Percentiles rank a stretch among this genome's conserved stretches.
Conservation (phyloP, 2,797 vertebrate species). For the Varecia variegata region DNA sequence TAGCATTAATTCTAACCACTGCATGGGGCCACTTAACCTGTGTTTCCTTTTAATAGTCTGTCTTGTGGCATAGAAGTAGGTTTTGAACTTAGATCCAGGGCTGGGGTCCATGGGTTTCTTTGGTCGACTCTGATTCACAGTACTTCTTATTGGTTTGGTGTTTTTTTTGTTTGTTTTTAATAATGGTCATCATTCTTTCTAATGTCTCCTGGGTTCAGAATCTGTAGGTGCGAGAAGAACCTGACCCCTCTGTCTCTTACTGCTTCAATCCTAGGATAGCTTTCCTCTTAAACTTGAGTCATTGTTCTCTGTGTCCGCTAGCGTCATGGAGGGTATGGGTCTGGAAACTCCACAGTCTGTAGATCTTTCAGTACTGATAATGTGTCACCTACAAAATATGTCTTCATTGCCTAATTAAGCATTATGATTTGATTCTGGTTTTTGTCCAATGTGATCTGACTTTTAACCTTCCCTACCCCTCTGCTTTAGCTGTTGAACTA, state of each 20-base stretch:
- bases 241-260: not conserved
- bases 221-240: not conserved
- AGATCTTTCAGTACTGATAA: not conserved
- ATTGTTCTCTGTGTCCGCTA: not conserved
- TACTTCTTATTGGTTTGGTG: not conserved
- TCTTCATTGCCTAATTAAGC: not conserved
- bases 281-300: not conserved
- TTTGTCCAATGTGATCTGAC: conserved; percentile 9
- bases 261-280: not conserved
- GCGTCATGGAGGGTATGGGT: not conserved
- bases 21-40: not conserved
- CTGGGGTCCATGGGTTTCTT: not conserved
- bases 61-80: not conserved
- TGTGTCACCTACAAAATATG: not conserved
- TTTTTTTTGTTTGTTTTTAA: not conserved
- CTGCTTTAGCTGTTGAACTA: not conserved
- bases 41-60: conserved; percentile 2
- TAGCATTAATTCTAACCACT: not conserved
- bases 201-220: not conserved
- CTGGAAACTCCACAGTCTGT: not conserved
- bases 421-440: conserved; percentile 49
- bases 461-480: not conserved
- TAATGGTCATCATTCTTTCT: not conserved
- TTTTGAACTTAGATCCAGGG: conserved; percentile 28
- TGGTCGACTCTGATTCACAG: conserved; percentile 12